Conservation (phyloP, 2,113 vertebrate species). For the Macquaria australasica region DNA sequence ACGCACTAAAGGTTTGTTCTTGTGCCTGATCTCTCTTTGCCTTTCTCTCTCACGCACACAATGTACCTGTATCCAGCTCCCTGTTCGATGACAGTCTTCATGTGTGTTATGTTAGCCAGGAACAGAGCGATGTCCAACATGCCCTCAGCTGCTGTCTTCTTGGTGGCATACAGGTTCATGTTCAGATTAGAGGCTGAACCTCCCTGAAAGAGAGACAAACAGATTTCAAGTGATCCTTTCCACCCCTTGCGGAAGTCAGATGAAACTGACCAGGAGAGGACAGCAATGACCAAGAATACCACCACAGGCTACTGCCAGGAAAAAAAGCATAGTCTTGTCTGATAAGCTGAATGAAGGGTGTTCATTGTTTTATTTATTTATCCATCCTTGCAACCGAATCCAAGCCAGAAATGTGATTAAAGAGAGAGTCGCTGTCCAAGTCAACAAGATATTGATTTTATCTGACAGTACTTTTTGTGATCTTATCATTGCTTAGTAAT, state of each 20-base stretch:
- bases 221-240: not conserved
- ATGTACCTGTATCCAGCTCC: conserved; percentile 83
- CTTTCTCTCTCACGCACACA: not conserved
- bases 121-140: conserved; percentile 93
- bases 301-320: not conserved
- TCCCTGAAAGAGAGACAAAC: conserved; percentile 52
- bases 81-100: conserved; percentile 92
- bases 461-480: not conserved
- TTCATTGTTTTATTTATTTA: not conserved
- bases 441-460: not conserved
- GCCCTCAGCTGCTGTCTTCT: conserved; percentile 92
- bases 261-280: conserved; percentile 49
- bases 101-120: conserved; percentile 91
- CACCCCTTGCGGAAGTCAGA: not conserved
- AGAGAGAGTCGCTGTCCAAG: not conserved
- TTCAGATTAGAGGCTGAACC: conserved; percentile 80
- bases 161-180: conserved; percentile 93
- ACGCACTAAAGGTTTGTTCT: not conserved
- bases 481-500: not conserved
- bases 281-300: conserved; percentile 33
- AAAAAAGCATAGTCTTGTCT: not conserved
- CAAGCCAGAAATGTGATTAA: not conserved
- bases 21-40: not conserved
- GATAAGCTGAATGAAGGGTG: not conserved
- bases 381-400: not conserved